Conservation (phyloP, 1,140 invertebrate genomes). For the Apis dorsata region DNA sequence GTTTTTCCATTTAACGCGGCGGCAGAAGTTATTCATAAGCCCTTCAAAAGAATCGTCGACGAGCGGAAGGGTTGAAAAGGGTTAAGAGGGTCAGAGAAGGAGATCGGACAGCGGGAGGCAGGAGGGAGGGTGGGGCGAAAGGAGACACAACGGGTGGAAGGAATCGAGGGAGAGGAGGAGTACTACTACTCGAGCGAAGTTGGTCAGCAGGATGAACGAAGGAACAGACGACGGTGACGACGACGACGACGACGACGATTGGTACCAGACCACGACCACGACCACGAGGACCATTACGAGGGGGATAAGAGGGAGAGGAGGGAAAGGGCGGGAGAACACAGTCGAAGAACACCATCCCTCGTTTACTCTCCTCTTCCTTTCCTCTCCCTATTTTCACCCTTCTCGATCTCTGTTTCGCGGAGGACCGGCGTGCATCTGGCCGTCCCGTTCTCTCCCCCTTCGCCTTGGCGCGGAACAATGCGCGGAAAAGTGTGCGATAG, state of each 20-base stretch:
- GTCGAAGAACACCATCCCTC: background rate
- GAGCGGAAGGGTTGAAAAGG: conserved; percentile 54
- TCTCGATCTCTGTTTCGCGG: background rate
- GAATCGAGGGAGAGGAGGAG: conserved; percentile 1
- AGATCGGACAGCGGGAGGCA: conserved; percentile 39
- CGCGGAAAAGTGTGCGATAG: conserved; percentile 67
- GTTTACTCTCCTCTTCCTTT: background rate
- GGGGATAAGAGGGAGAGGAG: background rate
- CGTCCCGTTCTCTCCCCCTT: conserved; percentile 1
- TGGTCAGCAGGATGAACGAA: conserved; percentile 68
- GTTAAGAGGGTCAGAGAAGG: conserved; percentile 59
- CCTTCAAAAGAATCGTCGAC: conserved; percentile 53
- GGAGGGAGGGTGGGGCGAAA: background rate
- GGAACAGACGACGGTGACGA: conserved; percentile 48
- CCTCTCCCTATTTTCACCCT: background rate
- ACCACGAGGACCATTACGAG: background rate
- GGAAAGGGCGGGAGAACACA: background rate
- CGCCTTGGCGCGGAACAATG: conserved; percentile 59
- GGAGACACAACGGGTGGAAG: conserved; percentile 3
- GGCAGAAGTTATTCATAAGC: conserved; percentile 56
- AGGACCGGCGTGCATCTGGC: conserved; percentile 7
- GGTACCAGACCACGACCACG: conserved; percentile 14
- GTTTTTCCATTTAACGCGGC: conserved; percentile 48
- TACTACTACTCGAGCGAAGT: conserved; percentile 56
- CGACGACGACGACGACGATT: conserved; percentile 16